phyloP scores from a whole-genome alignment of 30 jellyfish, hydroid and myxozoan species.

The Aurelia sp. region DNA sequence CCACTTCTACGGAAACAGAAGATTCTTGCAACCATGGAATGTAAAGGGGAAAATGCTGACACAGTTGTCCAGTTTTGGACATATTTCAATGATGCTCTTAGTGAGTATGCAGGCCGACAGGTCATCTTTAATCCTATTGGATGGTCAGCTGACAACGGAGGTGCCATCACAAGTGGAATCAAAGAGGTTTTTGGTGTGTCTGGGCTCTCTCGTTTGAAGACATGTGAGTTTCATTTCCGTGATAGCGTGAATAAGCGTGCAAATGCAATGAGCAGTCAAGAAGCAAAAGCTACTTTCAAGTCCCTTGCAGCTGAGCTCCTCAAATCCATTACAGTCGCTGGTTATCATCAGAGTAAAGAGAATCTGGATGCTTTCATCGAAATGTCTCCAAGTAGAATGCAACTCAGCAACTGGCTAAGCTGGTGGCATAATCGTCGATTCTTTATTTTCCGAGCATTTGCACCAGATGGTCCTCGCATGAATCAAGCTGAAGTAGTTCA shows the following conservation, averaged over 20 bases:
- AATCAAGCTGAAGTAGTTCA: slow-evolving; percentile 33
- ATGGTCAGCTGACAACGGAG: slow-evolving; percentile 39
- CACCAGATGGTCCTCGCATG: slow-evolving; percentile 35
- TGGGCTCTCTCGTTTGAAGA: no score
- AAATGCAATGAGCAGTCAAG: slow-evolving; percentile 34
- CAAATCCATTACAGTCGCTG: slow-evolving; percentile 12
- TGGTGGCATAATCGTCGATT: slow-evolving; percentile 31
- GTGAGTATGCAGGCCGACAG: slow-evolving; percentile 36
- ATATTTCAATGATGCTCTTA: slow-evolving; percentile 23
- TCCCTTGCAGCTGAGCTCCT: slow-evolving; percentile 40
- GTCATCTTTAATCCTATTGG: slow-evolving; percentile 21
- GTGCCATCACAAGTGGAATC: slow-evolving; percentile 33
- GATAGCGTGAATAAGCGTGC: slow-evolving; percentile 32
- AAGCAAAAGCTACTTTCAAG: slow-evolving; percentile 17
- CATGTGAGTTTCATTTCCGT: no score
- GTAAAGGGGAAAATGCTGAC: no score
- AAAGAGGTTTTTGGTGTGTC: slow-evolving; percentile 28
- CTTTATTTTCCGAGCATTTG: slow-evolving; percentile 31
- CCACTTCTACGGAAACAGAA: no score
- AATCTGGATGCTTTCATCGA: slow-evolving; percentile 28
- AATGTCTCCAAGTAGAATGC: slow-evolving; percentile 14
- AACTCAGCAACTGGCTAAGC: slow-evolving; percentile 40
- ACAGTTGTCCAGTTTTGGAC: no score
- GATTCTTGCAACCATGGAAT: no score
- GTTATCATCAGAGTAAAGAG: slow-evolving; percentile 37